Percentiles rank a stretch among this genome's conserved stretches.
Evolutionary conservation across 2,797 vertebrate genomes (phyloP).

Genomic region (Cynodonichthys magdalenae): DNA sequence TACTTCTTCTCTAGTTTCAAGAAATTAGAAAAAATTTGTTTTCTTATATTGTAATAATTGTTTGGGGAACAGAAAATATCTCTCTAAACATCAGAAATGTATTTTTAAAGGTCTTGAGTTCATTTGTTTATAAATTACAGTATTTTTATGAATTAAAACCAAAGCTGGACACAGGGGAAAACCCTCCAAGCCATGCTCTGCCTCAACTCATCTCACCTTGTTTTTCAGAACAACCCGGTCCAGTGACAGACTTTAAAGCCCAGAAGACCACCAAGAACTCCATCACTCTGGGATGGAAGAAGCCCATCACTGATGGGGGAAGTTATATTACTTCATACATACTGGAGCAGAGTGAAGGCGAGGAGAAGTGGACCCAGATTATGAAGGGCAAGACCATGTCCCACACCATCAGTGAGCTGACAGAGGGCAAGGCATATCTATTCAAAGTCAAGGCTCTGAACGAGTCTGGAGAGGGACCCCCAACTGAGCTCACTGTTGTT

Average conservation of each 20-base stretch:
- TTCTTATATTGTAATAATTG: no score
- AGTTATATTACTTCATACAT: constrained; percentile 89
- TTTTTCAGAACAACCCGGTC: constrained; percentile 92
- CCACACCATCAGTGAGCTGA: constrained; percentile 85
- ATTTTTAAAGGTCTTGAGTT: no score
- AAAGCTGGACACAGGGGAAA: background rate
- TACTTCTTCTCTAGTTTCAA: no score
- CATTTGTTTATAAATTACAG: no score
- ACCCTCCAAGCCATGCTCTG: background rate
- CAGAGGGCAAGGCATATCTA: constrained; percentile 90
- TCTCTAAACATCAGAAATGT: no score
- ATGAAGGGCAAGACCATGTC: constrained; percentile 86
- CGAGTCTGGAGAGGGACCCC: constrained; percentile 91
- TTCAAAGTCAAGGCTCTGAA: constrained; percentile 95
- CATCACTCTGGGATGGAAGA: constrained; percentile 92
- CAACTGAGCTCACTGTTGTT: constrained; percentile 85
- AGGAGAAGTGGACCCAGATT: constrained; percentile 91
- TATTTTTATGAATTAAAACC: no score
- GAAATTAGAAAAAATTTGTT: no score
- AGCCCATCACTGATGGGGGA: constrained; percentile 92
- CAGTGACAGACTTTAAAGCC: constrained; percentile 92
- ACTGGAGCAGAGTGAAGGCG: constrained; percentile 87
- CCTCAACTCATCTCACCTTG: background rate
- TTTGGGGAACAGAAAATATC: no score
- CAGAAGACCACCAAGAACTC: constrained; percentile 88